phyloP scores from a whole-genome alignment of 1,140 invertebrate genomes.

The Drosophila subobscura region DNA sequence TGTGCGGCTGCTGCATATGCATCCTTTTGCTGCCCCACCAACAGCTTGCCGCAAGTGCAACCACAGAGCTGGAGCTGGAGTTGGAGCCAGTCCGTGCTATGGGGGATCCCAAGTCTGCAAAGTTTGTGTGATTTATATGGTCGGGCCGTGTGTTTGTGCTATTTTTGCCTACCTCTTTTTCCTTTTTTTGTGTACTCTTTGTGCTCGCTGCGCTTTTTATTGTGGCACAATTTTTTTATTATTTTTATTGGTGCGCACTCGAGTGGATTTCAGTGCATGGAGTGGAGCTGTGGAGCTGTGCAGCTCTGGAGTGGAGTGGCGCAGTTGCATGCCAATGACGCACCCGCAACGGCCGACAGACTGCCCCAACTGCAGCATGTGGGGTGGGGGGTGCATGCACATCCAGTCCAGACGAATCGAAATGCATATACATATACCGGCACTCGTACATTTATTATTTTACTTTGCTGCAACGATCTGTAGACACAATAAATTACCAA shows the following conservation, averaged over 20 bases:
- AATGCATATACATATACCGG: conserved; percentile 14
- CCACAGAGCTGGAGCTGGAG: not conserved
- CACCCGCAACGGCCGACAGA: conserved; percentile 18
- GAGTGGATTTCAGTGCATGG: conserved; percentile 59
- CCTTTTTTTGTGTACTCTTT: conserved; percentile 27
- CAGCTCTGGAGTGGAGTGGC: conserved; percentile 12
- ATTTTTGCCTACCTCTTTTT: not conserved
- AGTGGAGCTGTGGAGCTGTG: conserved; percentile 35
- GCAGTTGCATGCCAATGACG: conserved; percentile 59
- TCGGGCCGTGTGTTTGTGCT: conserved; percentile 51
- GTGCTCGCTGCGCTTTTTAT: conserved; percentile 70
- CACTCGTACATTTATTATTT: conserved; percentile 68
- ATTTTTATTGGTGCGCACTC: conserved; percentile 76
- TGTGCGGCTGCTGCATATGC: too few species aligned
- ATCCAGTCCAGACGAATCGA: conserved; percentile 34
- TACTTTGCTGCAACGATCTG: conserved; percentile 76
- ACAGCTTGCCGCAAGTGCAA: not conserved
- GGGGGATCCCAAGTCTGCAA: conserved; percentile 65
- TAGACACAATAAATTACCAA: conserved; percentile 82
- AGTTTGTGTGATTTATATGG: conserved; percentile 80
- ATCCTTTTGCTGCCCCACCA: too few species aligned
- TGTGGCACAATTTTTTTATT: conserved; percentile 71
- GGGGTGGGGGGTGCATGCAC: conserved; percentile 7
- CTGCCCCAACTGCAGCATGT: conserved; percentile 25
- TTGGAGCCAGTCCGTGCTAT: conserved; percentile 27